These are phyloP conservation scores for Emydocephalus ijimae DNA, from an alignment of 2,113 vertebrate genomes.

Conservation along the genomic window DNA sequence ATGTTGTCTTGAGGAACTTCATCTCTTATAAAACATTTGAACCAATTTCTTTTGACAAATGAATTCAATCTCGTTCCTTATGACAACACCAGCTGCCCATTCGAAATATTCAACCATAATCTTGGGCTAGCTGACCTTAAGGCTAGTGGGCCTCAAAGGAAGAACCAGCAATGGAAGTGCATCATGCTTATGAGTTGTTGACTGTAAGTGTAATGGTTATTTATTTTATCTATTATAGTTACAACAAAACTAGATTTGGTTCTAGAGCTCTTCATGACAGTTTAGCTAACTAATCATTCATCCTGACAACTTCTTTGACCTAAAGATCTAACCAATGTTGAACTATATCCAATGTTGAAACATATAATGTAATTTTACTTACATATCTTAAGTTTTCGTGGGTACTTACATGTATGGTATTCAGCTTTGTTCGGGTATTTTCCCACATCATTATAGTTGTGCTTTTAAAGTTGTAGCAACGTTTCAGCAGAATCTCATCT, in stretches of 20 bases:
- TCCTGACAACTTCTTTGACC: neutral
- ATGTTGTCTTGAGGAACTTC: neutral
- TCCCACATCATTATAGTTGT: too few species aligned
- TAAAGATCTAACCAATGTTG: neutral
- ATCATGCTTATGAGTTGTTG: neutral
- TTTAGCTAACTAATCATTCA: neutral
- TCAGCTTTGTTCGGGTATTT: too few species aligned
- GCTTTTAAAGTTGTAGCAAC: too few species aligned
- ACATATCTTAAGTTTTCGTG: too few species aligned
- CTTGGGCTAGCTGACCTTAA: neutral
- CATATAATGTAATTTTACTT: neutral
- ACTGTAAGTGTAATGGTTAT: neutral
- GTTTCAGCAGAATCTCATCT: too few species aligned
- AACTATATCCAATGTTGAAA: neutral
- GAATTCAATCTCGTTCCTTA: neutral
- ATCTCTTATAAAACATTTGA: neutral
- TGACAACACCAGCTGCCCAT: neutral
- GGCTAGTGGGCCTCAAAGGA: neutral
- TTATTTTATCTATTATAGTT: too few species aligned
- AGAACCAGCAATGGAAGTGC: neutral
- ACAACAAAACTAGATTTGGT: neutral
- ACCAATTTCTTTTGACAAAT: neutral
- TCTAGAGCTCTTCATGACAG: neutral
- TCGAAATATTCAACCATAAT: neutral
- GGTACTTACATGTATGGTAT: too few species aligned